Percentiles rank a stretch among this genome's conserved stretches.
These are phyloP conservation scores for Ceyx cyanopectus DNA, from an alignment of 2,113 vertebrate species.

Conservation along the genomic window DNA sequence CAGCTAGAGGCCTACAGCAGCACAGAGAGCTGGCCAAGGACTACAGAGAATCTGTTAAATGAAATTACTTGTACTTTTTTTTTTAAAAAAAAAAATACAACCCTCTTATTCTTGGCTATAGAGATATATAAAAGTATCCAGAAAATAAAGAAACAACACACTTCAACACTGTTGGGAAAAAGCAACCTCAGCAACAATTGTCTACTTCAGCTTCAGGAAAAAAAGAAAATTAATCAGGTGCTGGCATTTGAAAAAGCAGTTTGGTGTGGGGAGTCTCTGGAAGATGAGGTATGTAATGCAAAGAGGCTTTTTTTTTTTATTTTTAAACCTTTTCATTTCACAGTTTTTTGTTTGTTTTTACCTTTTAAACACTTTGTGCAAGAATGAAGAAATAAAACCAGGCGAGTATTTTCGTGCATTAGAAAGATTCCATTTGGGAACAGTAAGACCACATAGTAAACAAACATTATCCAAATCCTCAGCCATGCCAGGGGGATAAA, in stretches of 20 bases:
- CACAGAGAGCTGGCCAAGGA: constrained; percentile 73
- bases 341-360: constrained; percentile 70
- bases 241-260: constrained; percentile 53
- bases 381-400: constrained; percentile 71
- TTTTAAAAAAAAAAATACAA: not conserved
- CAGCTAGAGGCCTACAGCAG: constrained; percentile 79
- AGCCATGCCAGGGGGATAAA: constrained; percentile 59
- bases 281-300: constrained; percentile 83
- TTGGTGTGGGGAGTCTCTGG: constrained; percentile 74
- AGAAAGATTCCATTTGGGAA: constrained; percentile 50
- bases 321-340: constrained; percentile 67
- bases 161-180: constrained; percentile 51
- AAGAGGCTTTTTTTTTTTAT: constrained; percentile 70
- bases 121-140: not conserved
- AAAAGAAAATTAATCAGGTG: not conserved
- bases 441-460: constrained; percentile 38
- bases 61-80: constrained; percentile 17
- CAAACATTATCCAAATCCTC: constrained; percentile 38
- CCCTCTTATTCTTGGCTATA: constrained; percentile 36
- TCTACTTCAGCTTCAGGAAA: constrained; percentile 43
- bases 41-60: constrained; percentile 4
- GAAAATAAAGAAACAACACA: constrained; percentile 23
- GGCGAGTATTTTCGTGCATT: constrained; percentile 35
- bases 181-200: constrained; percentile 17
- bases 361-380: constrained; percentile 71